Evolutionary conservation across 2,888 invertebrate genomes (phyloP).

Genomic region (Hypena proboscidalis): DNA sequence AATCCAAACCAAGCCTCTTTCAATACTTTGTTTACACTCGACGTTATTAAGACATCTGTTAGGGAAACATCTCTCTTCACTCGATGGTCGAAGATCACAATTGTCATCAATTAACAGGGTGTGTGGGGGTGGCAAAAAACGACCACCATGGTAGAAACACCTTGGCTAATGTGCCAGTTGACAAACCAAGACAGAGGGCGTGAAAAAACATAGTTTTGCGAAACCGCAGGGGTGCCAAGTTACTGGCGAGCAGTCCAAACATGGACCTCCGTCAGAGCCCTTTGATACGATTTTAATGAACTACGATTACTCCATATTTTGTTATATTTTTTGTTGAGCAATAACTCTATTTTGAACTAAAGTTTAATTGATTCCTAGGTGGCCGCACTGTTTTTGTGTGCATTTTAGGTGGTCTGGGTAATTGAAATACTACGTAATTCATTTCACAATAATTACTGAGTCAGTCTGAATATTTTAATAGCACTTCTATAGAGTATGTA

Average conservation of each 20-base stretch:
- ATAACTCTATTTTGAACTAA: constrained; percentile 22
- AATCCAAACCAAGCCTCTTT: neutral
- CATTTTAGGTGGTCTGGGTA: constrained; percentile 25
- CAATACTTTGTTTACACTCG: constrained; percentile 22
- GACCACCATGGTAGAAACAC: constrained; percentile 79
- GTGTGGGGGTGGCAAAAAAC: constrained; percentile 60
- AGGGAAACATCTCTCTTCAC: constrained; percentile 80
- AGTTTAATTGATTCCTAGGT: constrained; percentile 16
- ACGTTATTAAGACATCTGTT: constrained; percentile 67
- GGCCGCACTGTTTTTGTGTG: constrained; percentile 11
- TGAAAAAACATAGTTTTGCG: constrained; percentile 63
- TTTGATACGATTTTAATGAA: constrained; percentile 42
- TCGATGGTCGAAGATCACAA: constrained; percentile 73
- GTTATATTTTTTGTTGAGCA: constrained; percentile 16
- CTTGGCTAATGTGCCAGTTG: constrained; percentile 82
- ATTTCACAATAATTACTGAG: too few species aligned
- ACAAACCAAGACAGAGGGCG: constrained; percentile 67
- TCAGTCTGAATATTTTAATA: too few species aligned
- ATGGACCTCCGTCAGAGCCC: constrained; percentile 61
- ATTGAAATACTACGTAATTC: constrained; percentile 20
- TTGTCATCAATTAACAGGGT: constrained; percentile 82
- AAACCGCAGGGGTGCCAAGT: constrained; percentile 72
- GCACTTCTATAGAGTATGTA: too few species aligned
- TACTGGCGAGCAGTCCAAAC: constrained; percentile 74
- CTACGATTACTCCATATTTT: constrained; percentile 23